Evolutionary conservation across 2,797 vertebrate species (phyloP).

Genomic region (Novumbra hubbsi): DNA sequence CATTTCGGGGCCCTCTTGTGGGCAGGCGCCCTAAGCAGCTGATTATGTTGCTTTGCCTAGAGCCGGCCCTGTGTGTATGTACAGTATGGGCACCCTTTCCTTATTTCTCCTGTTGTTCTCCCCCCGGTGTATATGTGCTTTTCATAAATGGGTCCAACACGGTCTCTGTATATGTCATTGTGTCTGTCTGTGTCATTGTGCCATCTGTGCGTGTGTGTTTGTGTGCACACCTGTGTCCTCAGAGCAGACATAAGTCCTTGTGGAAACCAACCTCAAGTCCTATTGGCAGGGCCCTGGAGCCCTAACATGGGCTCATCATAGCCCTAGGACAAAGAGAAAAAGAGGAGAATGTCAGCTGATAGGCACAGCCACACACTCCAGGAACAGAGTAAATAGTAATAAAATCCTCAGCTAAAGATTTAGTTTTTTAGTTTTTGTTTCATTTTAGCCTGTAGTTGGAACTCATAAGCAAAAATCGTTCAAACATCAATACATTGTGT

Average conservation of each 20-base stretch:
- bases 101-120: conserved; percentile 24
- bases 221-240: conserved; percentile 43
- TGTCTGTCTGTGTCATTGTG: conserved; percentile 14
- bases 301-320: conserved; percentile 66
- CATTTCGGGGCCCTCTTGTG: too few relatives aligned
- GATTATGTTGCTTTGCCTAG: too few relatives aligned
- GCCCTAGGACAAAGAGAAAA: conserved; percentile 55
- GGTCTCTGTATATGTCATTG: not conserved
- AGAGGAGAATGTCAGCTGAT: conserved; percentile 68
- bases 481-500: too few relatives aligned
- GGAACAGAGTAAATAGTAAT: not conserved
- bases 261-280: conserved; percentile 64
- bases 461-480: too few relatives aligned
- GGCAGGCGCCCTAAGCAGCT: too few relatives aligned
- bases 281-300: conserved; percentile 55
- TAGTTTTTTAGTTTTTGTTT: too few relatives aligned
- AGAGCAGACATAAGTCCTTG: conserved; percentile 63
- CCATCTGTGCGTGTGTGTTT: conserved; percentile 3
- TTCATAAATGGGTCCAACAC: too few relatives aligned
- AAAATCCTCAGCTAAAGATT: not conserved
- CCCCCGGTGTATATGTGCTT: not conserved
- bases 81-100: conserved; percentile 1
- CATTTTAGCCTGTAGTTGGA: too few relatives aligned
- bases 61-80: too few relatives aligned
- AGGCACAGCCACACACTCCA: conserved; percentile 53